Base-by-base conservation (phyloP, 2,113 vertebrate genomes). In the Xiphophorus hellerii region DNA sequence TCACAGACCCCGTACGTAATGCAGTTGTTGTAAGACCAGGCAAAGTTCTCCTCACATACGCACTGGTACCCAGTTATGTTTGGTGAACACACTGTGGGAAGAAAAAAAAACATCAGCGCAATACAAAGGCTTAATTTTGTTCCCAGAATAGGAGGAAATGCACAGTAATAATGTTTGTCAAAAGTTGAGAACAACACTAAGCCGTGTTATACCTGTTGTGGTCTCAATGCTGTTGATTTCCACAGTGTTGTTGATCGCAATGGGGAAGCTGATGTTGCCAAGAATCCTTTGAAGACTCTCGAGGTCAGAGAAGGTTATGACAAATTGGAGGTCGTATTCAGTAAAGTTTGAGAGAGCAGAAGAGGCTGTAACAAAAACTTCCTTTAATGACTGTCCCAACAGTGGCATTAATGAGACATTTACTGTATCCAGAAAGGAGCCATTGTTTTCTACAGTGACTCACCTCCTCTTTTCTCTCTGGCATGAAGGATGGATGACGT, bases 381-480 rank as follows among this genome's bases (percentile, higher is more conserved):
- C 39, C 11, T 5, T 5, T 61, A 61, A 62, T 15, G 8, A 28
- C 12, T 29, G 5, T 29, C 14, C 60, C 27, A 62, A 13, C 60
- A 62, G 4, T 15, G 27, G 28, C 17, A 29, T 5, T 27, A 11
- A 62, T 29, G 8, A 62, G 60, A 29, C 27, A 62, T 29, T 27
- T 29, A 5, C 3, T n/a, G 9, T 48, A 20, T 48, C 4, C 17
- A 48, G 44, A 20, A 17, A 25, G 13, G 27, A 11, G 4, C 22
- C 15, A 29, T 58, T 30, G 20, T 39, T 42, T 27, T 48, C 11
- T 61, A 1, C 13, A 37, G 25, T 0, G 39, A 77, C 88, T 85
- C 71, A 89, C 83, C 30, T 17, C 1, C 14, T 84, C 88, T 79
- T 77, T 85, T 89, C 25, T 60, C 67, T 73, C 70, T 77, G 42